phyloP scores from a whole-genome alignment of 2,888 invertebrate species.

The Cancer borealis region DNA sequence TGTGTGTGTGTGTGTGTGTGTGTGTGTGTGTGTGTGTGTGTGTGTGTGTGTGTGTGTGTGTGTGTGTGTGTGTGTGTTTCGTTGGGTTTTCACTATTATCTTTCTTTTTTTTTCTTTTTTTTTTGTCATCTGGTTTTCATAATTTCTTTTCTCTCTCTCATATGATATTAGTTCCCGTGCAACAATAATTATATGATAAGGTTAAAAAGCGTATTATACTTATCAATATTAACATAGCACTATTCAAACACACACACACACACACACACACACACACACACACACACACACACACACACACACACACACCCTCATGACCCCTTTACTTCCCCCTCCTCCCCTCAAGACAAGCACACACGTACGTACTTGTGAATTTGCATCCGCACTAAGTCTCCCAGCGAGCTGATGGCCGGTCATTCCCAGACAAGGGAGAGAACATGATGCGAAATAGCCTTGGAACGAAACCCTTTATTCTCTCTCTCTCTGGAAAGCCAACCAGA shows the following conservation, averaged over 20 bases:
- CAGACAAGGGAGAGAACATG: slow-evolving; percentile 26
- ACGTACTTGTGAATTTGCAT: slow-evolving; percentile 15
- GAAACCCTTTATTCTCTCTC: neutral
- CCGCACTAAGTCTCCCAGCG: neutral
- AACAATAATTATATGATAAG: too few species aligned
- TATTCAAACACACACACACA: neutral
- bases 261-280: slow-evolving; percentile 22
- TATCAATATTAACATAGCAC: neutral
- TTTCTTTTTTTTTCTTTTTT: neutral
- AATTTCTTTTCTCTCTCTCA: neutral
- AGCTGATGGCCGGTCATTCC: neutral
- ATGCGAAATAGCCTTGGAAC: slow-evolving; percentile 15
- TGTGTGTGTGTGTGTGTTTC: slow-evolving; percentile 39
- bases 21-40: slow-evolving; percentile 57
- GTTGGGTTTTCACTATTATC: neutral
- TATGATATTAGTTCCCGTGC: too few species aligned
- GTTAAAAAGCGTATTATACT: neutral
- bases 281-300: slow-evolving; percentile 42
- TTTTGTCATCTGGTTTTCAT: neutral
- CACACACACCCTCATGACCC: slow-evolving; percentile 2
- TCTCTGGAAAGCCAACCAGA: neutral
- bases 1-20: slow-evolving; percentile 22
- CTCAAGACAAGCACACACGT: neutral
- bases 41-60: slow-evolving; percentile 54
- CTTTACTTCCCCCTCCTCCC: neutral